A percentile compares a stretch with the other conserved stretches of the same genome.
These are phyloP conservation scores for Fragum sueziense DNA, from an alignment of 2,888 invertebrate genomes.

Conservation along the genomic window DNA sequence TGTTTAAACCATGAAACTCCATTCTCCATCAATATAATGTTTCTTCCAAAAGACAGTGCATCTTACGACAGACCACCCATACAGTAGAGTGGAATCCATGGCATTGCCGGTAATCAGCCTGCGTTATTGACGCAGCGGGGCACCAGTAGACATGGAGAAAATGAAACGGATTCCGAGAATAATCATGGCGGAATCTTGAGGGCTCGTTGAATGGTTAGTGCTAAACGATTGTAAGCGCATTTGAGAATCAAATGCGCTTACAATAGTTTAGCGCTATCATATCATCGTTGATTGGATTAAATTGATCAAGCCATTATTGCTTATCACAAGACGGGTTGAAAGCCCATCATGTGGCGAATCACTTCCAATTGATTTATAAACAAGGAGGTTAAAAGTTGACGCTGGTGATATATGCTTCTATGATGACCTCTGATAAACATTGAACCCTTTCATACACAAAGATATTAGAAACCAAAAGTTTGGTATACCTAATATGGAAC, in stretches of 20 bases:
- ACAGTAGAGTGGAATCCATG: conserved; percentile 16
- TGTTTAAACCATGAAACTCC: no score
- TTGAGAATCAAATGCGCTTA: no score
- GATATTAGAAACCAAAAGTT: no score
- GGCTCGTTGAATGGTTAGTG: no score
- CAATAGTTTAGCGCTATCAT: no score
- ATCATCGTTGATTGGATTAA: conserved; percentile 47
- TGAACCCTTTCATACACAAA: no score
- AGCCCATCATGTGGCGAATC: conserved; percentile 31
- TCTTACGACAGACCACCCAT: conserved; percentile 60
- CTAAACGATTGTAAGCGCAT: no score
- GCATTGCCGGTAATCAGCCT: conserved; percentile 24
- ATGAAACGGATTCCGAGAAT: conserved; percentile 22
- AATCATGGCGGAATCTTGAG: conserved; percentile 19
- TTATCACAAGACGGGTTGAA: conserved; percentile 45
- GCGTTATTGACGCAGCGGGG: conserved; percentile 38
- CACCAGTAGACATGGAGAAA: conserved; percentile 13
- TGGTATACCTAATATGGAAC: no score
- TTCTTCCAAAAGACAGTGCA: no score
- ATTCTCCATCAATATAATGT: no score
- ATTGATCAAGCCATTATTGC: conserved; percentile 44
- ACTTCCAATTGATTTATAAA: conserved; percentile 56
- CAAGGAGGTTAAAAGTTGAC: conserved; percentile 51
- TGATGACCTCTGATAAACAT: conserved; percentile 44
- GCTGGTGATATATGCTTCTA: conserved; percentile 48